Base-by-base conservation (phyloP, 2,797 vertebrate species). In the Sus cebifrons region DNA sequence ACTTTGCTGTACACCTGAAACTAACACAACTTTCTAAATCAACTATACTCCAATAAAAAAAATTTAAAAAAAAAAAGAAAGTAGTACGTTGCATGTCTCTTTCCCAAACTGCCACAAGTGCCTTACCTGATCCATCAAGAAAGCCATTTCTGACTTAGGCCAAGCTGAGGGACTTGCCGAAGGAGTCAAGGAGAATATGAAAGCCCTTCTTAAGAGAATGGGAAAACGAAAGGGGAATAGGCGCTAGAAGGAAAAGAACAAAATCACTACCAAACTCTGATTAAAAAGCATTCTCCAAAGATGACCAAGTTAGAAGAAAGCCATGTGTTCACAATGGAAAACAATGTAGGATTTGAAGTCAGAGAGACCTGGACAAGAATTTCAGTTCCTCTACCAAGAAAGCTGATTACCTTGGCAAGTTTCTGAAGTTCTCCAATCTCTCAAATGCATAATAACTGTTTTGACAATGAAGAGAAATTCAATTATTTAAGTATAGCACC, bases 341-440 rank as follows among this genome's bases (percentile, higher is more conserved):
- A 32, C 8, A 10, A 77, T 27, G 20, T 49, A 68, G 7, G 14
- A 77, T 73, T 65, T 94, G 58, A 64, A 96, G 27, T 87, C 56
- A 70, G 25, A 77, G 14, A 78, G 65, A 74, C 60, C n/a, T 36
- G 36, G 14, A 73, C 10, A 29, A 17, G 8, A 94, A 68, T 52
- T 85, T 95, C 25, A 89, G 20, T 21, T 87, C n/a, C 23, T 58
- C 49, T 1, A 71, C 11, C 27, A 88, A 54, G 10, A 79, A 54
- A 77, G 49, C n/a, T 20, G 3, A 36, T 29, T 25, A 56, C 1
- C 4, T 74, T 6, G 5, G 3, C 21, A 87, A 58, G 64, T 64
- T 87, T 68, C 20, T 89, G 94, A 79, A 54, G 52, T 92, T 78
- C 23, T 90, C 23, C 74, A 64, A 78, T 74, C 74, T 65, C 36